Percentiles rank a stretch among this genome's conserved stretches.
These are phyloP conservation scores for Diplodus puntazzo DNA, from an alignment of 2,797 vertebrate species.

Conservation along the genomic window DNA sequence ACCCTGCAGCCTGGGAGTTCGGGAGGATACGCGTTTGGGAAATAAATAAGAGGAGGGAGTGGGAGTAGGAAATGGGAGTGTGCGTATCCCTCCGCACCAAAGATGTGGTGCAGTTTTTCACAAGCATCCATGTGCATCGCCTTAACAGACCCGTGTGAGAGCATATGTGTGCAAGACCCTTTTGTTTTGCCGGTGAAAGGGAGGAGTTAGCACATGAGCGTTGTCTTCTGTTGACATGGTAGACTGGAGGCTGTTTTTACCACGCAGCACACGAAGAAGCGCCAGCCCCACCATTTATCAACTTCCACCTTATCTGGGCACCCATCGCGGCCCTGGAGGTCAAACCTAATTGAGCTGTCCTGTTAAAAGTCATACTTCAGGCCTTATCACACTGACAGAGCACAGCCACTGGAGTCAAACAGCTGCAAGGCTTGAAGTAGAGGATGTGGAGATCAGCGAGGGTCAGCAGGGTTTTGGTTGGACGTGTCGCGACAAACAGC, in stretches of 20 bases:
- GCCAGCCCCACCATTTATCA: slow-evolving; percentile 37
- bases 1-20: slow-evolving; percentile 21
- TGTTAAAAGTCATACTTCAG: slow-evolving; percentile 34
- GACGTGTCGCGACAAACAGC: slow-evolving; percentile 31
- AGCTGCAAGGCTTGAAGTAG: slow-evolving; percentile 6
- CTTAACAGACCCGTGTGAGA: slow-evolving; percentile 42
- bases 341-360: slow-evolving; percentile 43
- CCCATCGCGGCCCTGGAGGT: slow-evolving; percentile 22
- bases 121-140: slow-evolving; percentile 47
- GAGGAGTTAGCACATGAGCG: slow-evolving; percentile 42
- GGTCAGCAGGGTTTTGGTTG: slow-evolving; percentile 26
- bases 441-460: slow-evolving; percentile 20
- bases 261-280: slow-evolving; percentile 12
- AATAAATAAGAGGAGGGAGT: slow-evolving; percentile 52
- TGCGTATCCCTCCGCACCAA: slow-evolving; percentile 22
- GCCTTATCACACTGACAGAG: slow-evolving; percentile 24
- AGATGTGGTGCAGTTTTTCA: slow-evolving; percentile 46
- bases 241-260: slow-evolving; percentile 57
- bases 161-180: slow-evolving; percentile 23
- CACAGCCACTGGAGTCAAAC: slow-evolving; percentile 32
- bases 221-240: slow-evolving; percentile 36
- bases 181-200: slow-evolving; percentile 56
- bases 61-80: slow-evolving; percentile 59
- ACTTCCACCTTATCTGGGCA: slow-evolving; percentile 4
- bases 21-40: slow-evolving; percentile 56